Percentiles rank a stretch among this genome's conserved stretches.
Conservation (phyloP, 2,797 vertebrate species). For the Cetoscarus ocellatus region DNA sequence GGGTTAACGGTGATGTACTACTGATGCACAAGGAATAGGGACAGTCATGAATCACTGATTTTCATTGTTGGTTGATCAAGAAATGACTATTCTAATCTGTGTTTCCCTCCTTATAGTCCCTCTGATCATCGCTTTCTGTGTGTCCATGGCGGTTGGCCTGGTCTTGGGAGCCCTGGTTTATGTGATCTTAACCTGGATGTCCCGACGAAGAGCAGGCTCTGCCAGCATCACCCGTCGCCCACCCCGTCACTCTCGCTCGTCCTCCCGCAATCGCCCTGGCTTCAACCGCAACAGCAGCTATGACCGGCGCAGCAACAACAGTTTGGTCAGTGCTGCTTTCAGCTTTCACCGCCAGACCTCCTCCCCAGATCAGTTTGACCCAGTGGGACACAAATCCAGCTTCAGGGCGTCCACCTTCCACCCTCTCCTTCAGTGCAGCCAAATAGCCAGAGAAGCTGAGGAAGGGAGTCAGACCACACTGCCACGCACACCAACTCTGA, state of each 20-base stretch:
- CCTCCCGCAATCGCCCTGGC: constrained; percentile 83
- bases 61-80: background rate
- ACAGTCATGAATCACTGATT: no score
- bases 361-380: constrained; percentile 90
- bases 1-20: no score
- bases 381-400: constrained; percentile 92
- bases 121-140: constrained; percentile 93
- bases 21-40: no score
- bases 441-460: constrained; percentile 91
- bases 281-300: constrained; percentile 92
- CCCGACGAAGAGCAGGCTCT: constrained; percentile 89
- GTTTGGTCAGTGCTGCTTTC: constrained; percentile 93
- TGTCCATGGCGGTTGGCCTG: constrained; percentile 93
- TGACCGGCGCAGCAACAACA: constrained; percentile 91
- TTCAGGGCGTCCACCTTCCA: constrained; percentile 97
- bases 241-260: constrained; percentile 79
- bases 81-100: background rate
- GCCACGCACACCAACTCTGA: constrained; percentile 81
- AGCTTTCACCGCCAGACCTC: constrained; percentile 93
- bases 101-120: constrained; percentile 81
- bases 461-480: constrained; percentile 90
- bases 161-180: constrained; percentile 91
- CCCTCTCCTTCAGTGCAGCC: constrained; percentile 93
- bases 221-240: constrained; percentile 92
- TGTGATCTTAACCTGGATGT: constrained; percentile 89